Evolutionary conservation across 1,140 invertebrate genomes (phyloP).

Genomic region (Bicyclus anynana): DNA sequence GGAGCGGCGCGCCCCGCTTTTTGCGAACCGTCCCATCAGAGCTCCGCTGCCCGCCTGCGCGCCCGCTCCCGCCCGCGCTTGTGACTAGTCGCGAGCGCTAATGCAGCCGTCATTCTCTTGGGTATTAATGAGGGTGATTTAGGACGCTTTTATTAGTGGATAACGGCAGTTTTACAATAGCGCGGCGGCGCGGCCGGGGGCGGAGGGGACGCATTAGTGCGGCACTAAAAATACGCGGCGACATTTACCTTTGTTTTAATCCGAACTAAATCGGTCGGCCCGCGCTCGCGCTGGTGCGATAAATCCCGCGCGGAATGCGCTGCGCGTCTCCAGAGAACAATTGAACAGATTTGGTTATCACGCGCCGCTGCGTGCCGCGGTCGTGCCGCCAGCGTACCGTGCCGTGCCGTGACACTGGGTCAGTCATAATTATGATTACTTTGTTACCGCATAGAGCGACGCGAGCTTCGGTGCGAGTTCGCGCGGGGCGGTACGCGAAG

Average conservation of each 20-base stretch:
- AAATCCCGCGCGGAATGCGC: slow-evolving; percentile 49
- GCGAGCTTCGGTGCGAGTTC: too few relatives aligned
- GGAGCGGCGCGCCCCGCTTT: slow-evolving; percentile 10
- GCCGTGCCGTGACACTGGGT: too few relatives aligned
- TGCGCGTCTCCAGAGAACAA: slow-evolving; percentile 31
- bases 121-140: slow-evolving; percentile 19
- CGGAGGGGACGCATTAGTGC: slow-evolving; percentile 16
- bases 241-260: slow-evolving; percentile 38
- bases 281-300: slow-evolving; percentile 29
- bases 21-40: too few relatives aligned
- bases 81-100: too few relatives aligned
- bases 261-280: slow-evolving; percentile 33
- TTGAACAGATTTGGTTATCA: slow-evolving; percentile 35
- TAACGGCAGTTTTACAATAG: slow-evolving; percentile 11
- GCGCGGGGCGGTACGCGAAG: too few relatives aligned
- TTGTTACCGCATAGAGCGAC: too few relatives aligned
- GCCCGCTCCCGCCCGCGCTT: too few relatives aligned
- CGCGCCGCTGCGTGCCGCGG: slow-evolving; percentile 9
- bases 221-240: slow-evolving; percentile 33
- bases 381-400: too few relatives aligned
- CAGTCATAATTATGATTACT: too few relatives aligned
- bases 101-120: background rate
- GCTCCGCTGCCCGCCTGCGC: too few relatives aligned
- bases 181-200: background rate
- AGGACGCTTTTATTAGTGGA: slow-evolving; percentile 15